Conservation (phyloP, 2,797 vertebrate species). For the Hemitrygon akajei region DNA sequence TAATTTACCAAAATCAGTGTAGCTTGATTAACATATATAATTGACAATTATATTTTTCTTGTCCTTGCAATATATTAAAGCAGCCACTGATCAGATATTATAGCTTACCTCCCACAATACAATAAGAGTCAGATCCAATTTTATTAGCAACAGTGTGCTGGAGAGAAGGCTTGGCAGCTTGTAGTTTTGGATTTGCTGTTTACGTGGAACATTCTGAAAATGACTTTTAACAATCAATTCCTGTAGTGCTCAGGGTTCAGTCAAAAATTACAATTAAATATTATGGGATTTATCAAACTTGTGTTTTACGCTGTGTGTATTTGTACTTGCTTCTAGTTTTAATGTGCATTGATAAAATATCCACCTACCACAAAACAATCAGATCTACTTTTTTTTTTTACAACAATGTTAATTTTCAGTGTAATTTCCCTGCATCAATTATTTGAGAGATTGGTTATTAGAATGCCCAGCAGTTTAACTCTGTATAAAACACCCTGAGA, state of each 20-base stretch:
- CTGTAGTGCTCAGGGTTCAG: background rate
- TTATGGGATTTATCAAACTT: background rate
- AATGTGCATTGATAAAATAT: background rate
- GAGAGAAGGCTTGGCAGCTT: background rate
- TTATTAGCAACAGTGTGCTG: background rate
- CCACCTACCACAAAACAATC: background rate
- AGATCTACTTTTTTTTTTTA: background rate
- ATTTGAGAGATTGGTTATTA: conserved; percentile 15
- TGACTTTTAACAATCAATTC: background rate
- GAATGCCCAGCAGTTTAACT: background rate
- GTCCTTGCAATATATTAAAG: background rate
- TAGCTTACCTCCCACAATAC: background rate
- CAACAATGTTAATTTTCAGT: conserved; percentile 12
- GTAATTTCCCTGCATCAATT: background rate
- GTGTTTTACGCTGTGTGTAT: background rate
- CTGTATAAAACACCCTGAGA: background rate
- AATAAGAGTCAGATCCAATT: background rate
- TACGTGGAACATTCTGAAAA: background rate
- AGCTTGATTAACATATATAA: background rate
- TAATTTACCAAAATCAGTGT: background rate
- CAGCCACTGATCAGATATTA: background rate
- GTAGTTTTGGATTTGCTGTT: background rate
- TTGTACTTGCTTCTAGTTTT: background rate
- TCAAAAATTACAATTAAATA: background rate
- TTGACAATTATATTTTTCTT: background rate